Evolutionary conservation across 1,140 invertebrate genomes (phyloP), one percentile per base, ranked within the genome.

Genomic region (Bursaphelenchus mucronatus): DNA sequence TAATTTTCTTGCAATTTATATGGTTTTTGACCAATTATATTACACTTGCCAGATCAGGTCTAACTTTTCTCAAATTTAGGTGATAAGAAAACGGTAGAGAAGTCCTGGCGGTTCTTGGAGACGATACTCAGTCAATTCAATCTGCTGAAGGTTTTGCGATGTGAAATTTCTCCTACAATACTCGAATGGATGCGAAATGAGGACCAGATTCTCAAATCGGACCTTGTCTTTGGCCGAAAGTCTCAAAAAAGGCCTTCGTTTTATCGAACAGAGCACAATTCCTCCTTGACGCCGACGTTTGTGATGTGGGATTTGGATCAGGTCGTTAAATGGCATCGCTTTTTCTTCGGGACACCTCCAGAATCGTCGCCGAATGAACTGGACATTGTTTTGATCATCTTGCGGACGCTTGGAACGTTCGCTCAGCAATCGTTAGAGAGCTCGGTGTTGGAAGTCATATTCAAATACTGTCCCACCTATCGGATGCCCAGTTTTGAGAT

Each of bases 401-500:
- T 49, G 13, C 47, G 47, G 13, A n/a, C 19, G 19, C 47, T 49
- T 6, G 47, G 47, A 1, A 49, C 19, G 47, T 19, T 49, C 19
- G 47, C 47, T 19, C 13, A 19, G 13, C 47, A 49, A 4, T 49
- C 19, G 47, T n/a, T n/a, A 6, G 19, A 49, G 13, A 49, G 47
- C 47, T 49, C 47, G 13, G 47, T 49, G 13, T 49, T 49, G 47
- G 47, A 49, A 49, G 19, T 49, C 1, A 19, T 19, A 1, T 49
- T n/a, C 47, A 49, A 49, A 49, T 49, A n/a, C 19, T 19, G 13
- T 19, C 47, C 47, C 13, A 49, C 47, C 13, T 49, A n/a, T 49
- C 47, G 19, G 19, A 49, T 49, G 47, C 47, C 47, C 47, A 49
- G 47, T 19, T 49, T n/a, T 6, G 47, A 49, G 19, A n/a, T 49